phyloP scores from a whole-genome alignment of 2,113 vertebrate genomes.

The Onychorhynchus coronatus region DNA sequence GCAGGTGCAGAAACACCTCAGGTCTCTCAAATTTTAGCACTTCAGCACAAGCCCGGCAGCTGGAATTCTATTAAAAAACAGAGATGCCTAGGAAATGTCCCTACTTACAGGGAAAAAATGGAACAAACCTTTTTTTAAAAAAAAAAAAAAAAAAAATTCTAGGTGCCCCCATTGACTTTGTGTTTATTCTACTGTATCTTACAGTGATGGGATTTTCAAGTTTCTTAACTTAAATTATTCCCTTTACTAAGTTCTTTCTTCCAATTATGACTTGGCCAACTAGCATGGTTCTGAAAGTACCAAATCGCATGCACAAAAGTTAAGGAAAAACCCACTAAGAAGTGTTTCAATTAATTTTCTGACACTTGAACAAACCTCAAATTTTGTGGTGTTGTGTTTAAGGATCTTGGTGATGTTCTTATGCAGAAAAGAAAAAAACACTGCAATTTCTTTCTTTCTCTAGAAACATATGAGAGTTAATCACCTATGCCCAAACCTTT shows the following conservation, averaged over 20 bases:
- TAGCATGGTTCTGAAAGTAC: background rate
- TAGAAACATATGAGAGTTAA: background rate
- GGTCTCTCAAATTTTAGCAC: background rate
- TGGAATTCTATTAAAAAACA: background rate
- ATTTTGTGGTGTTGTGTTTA: background rate
- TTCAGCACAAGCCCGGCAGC: background rate
- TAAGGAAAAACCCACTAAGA: background rate
- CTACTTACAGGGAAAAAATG: background rate
- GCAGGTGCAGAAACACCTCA: background rate
- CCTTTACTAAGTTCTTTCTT: background rate
- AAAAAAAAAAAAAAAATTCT: background rate
- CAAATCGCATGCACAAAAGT: background rate
- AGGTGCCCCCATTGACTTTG: background rate
- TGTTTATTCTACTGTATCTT: background rate
- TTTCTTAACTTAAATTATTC: background rate
- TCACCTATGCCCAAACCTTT: background rate
- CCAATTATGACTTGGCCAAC: background rate
- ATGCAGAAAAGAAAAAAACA: background rate
- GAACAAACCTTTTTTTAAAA: background rate
- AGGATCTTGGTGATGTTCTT: background rate
- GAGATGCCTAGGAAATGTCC: background rate
- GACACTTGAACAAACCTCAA: background rate
- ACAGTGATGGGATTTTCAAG: background rate
- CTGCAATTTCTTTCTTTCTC: background rate
- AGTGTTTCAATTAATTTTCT: background rate